Base-by-base conservation (phyloP, 2,113 vertebrate species). In the Serinus canaria region DNA sequence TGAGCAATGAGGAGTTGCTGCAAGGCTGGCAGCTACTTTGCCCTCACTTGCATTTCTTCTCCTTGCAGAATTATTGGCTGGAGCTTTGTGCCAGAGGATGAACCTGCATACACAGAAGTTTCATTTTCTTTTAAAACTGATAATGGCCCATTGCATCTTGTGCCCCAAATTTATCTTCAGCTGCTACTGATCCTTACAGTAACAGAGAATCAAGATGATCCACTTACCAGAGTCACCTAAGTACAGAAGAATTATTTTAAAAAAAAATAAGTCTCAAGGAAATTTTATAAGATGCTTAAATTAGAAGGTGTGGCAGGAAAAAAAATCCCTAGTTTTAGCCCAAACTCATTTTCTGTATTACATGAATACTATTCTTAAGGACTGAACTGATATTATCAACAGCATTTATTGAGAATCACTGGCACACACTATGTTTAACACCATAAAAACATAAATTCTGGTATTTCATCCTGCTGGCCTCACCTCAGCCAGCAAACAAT, bases 1-100 rank as follows among this genome's bases (percentile, higher is more conserved):
- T 0, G 4, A 66, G 31, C 78, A 39, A 4, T 0, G 9, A n/a
- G 64, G 30, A 76, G 25, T 1, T 30, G 72, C 15, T 39, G 50
- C 67, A 41, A 19, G n/a, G 47, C 84, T 73, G 41, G 28, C 33
- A 64, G 31, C 2, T 60, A 70, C 77, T 75, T 41, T 0, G 0
- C 33, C 66, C 21, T 30, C 24, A 27, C 27, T 62, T 23, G 27
- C 8, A 18, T 8, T 43, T 37, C 25, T 27, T 27, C 30, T 46
- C 27, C 24, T 60, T 62, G 78, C n/a, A 69, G 21, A 88, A 74
- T 31, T 47, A 52, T 20, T 82, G 44, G 20, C n/a, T 73, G 53
- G 46, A 77, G 30, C 30, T 73, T 39, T 66, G 41, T 47, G 49
- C 21, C 47, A 53, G 10, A 53, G 9, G 8, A 68, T 31, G 5